Evolutionary conservation across 53 echinoderm and acorn worm species (phyloP).

Genomic region (Temnopleurus reevesii): DNA sequence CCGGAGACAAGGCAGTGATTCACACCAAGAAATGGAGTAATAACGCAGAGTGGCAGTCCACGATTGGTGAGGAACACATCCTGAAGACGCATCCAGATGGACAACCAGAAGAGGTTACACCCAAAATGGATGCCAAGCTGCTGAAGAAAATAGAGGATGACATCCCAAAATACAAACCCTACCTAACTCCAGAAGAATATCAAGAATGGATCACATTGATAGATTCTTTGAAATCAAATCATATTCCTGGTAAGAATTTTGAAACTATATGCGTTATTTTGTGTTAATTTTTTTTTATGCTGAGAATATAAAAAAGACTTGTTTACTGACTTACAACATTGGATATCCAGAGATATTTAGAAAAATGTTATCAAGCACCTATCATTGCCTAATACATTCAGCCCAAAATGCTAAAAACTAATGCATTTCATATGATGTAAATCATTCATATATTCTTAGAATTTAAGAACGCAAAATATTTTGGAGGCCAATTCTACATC

Average conservation of each 20-base stretch:
- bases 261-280: neutral
- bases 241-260: neutral
- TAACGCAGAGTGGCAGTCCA: neutral
- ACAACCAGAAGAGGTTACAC: neutral
- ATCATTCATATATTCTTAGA: no score
- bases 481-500: no score
- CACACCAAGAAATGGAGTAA: conserved; percentile 9
- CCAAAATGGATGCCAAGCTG: neutral
- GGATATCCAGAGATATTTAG: neutral
- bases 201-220: neutral
- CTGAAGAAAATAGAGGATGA: neutral
- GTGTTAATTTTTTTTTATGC: neutral
- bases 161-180: neutral
- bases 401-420: no score
- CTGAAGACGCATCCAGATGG: neutral
- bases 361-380: neutral
- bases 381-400: neutral
- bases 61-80: neutral
- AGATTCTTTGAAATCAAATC: neutral
- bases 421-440: no score
- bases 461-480: no score
- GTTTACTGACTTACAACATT: neutral
- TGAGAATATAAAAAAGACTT: neutral
- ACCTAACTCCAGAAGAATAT: neutral
- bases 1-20: neutral